Evolutionary conservation across 2,113 vertebrate genomes (phyloP).

Genomic region (Coryphaenoides rupestris): DNA sequence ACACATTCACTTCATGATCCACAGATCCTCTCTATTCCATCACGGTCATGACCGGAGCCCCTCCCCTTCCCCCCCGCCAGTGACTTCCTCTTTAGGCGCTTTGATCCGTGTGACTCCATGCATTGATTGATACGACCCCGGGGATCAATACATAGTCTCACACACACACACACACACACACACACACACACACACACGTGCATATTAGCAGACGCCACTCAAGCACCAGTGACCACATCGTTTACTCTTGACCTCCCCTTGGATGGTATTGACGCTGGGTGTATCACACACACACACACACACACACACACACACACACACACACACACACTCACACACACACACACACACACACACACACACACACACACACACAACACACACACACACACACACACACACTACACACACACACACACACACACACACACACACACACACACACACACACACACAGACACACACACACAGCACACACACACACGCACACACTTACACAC

Average conservation of each 20-base stretch:
- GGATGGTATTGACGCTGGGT: not conserved
- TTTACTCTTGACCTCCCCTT: slow-evolving; percentile 14
- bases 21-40: slow-evolving; percentile 1
- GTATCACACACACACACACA: not conserved
- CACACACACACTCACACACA: too few species aligned
- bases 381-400: not conserved
- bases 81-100: not conserved
- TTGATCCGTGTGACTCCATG: not conserved
- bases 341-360: not conserved
- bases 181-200: not conserved
- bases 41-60: not conserved
- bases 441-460: too few species aligned
- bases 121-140: not conserved
- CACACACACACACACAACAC: not conserved
- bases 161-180: slow-evolving; percentile 1
- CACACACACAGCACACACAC: not conserved
- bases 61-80: too few species aligned
- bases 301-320: slow-evolving; percentile 9
- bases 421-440: too few species aligned
- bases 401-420: too few species aligned
- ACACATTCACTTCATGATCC: not conserved
- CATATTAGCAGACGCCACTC: not conserved
- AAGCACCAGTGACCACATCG: not conserved
- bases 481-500: not conserved
- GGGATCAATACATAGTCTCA: slow-evolving; percentile 1